Evolutionary conservation across 64 coral and sea anemone genomes (phyloP).

Genomic region (Dendrophyllia cribrosa): DNA sequence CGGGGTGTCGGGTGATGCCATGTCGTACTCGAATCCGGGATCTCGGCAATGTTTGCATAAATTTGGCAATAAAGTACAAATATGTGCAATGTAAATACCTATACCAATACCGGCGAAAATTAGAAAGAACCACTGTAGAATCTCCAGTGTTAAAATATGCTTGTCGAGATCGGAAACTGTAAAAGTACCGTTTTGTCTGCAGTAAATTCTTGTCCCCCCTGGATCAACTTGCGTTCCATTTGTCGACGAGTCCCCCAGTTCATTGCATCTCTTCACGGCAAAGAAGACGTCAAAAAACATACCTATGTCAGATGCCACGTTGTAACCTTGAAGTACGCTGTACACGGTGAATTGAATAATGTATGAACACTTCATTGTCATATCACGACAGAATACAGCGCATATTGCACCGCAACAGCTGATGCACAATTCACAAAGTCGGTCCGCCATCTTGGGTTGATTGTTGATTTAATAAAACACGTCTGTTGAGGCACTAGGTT

Average conservation of each 20-base stretch:
- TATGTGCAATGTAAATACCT: slow-evolving; percentile 78
- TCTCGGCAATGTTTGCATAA: slow-evolving; percentile 79
- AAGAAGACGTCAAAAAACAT: slow-evolving; percentile 58
- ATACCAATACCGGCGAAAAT: slow-evolving; percentile 62
- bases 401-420: slow-evolving; percentile 29
- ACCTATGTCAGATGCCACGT: slow-evolving; percentile 59
- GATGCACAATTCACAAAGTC: slow-evolving; percentile 52
- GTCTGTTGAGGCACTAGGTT: too few species aligned
- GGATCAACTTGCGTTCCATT: slow-evolving; percentile 20
- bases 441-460: slow-evolving; percentile 53
- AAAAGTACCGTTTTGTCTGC: slow-evolving; percentile 23
- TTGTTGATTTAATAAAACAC: background rate
- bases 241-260: background rate
- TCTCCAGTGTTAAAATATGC: slow-evolving; percentile 63
- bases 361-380: slow-evolving; percentile 38
- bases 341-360: slow-evolving; percentile 62
- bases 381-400: slow-evolving; percentile 38
- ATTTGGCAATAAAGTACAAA: slow-evolving; percentile 78
- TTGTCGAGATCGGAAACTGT: slow-evolving; percentile 39
- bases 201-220: background rate
- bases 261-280: slow-evolving; percentile 33
- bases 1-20: slow-evolving; percentile 58
- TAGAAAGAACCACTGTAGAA: slow-evolving; percentile 80
- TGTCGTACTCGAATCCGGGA: slow-evolving; percentile 68
- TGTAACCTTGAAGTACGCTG: slow-evolving; percentile 66